phyloP scores from a whole-genome alignment of 2,797 vertebrate species.

The Saxicola maurus region DNA sequence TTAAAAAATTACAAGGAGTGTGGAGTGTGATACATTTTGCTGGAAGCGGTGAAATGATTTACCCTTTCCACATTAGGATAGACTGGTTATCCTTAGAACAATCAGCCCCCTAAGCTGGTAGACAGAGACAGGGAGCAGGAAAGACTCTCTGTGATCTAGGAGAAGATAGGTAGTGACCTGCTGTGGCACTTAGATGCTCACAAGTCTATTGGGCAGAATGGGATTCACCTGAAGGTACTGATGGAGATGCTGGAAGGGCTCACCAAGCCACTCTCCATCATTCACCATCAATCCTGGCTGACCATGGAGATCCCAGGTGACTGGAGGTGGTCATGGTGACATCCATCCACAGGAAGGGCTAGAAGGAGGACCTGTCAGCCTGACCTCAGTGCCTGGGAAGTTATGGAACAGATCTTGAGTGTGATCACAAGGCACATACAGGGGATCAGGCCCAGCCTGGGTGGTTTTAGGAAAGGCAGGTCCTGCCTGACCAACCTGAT shows the following conservation, averaged over 20 bases:
- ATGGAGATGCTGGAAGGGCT: background rate
- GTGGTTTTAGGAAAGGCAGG: background rate
- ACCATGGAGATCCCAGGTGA: accelerated
- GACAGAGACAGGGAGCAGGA: background rate
- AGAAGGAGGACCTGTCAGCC: background rate
- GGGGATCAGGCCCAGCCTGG: background rate
- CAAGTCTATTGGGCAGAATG: background rate
- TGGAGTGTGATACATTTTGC: background rate
- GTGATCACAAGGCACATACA: background rate
- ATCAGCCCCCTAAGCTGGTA: background rate
- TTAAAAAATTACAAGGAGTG: background rate
- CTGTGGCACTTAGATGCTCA: background rate
- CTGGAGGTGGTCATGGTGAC: background rate
- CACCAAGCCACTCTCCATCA: background rate
- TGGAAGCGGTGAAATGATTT: background rate
- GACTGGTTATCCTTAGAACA: background rate
- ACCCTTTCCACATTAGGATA: background rate
- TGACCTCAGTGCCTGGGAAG: background rate
- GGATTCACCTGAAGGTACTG: background rate
- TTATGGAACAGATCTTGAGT: background rate
- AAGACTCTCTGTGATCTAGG: background rate
- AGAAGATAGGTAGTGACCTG: background rate
- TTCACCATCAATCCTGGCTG: background rate
- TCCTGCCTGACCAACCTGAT: background rate
- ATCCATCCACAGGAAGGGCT: background rate